A percentile compares a stretch with the other conserved stretches of the same genome.
These are phyloP conservation scores for Drosophila aff. DNA, from an alignment of 1,140 invertebrate species.

Conservation along the genomic window DNA sequence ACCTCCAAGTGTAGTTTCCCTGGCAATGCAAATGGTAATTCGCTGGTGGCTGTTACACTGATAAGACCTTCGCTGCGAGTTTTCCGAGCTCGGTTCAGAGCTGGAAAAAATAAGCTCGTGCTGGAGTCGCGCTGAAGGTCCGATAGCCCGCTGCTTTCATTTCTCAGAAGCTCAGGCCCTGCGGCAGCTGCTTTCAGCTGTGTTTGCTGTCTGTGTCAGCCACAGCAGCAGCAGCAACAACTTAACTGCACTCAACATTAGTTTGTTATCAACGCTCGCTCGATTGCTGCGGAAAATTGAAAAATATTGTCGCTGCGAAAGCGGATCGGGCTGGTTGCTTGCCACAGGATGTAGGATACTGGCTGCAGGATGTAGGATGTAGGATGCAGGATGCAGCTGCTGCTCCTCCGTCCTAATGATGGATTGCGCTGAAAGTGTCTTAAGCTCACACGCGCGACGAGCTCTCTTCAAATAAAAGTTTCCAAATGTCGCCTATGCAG, in stretches of 20 bases:
- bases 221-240: constrained; percentile 19
- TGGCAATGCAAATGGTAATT: constrained; percentile 19
- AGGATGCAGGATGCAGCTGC: constrained; percentile 24
- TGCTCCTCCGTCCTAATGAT: constrained; percentile 61
- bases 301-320: constrained; percentile 74
- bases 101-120: constrained; percentile 16
- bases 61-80: not conserved
- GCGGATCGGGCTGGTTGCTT: constrained; percentile 32
- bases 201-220: constrained; percentile 33
- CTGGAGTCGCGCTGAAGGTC: constrained; percentile 15
- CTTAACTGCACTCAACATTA: constrained; percentile 71
- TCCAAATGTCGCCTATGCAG: constrained; percentile 66
- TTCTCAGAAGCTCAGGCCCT: constrained; percentile 29
- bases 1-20: not conserved
- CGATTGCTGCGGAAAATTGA: constrained; percentile 80
- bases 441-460: constrained; percentile 63
- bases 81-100: constrained; percentile 3
- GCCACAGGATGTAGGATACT: constrained; percentile 22
- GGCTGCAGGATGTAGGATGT: constrained; percentile 19
- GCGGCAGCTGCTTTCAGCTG: constrained; percentile 28
- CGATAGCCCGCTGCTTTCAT: constrained; percentile 34
- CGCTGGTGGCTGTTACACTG: constrained; percentile 27
- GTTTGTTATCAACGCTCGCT: constrained; percentile 82
- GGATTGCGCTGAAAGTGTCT: constrained; percentile 72
- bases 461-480: constrained; percentile 64